Evolutionary conservation across 2,113 vertebrate species (phyloP), one percentile per base, ranked within the genome.

Genomic region (Ciconia stormi): DNA sequence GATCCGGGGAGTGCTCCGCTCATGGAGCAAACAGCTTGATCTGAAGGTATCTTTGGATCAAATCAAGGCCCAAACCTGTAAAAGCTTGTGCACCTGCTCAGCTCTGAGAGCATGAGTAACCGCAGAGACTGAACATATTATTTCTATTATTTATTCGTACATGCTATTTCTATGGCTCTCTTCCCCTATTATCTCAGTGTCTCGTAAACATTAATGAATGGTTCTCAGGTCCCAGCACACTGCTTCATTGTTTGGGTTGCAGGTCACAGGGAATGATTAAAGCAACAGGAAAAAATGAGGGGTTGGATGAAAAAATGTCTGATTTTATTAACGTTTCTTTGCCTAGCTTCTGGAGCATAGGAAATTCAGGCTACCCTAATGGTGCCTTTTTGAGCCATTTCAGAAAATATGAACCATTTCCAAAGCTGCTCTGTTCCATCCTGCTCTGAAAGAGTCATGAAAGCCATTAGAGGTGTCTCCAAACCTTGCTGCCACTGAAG

Each of bases 201-300:
- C 81, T 94, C 10, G 27, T 77, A 95, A 94, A 89, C 76, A 73
- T 67, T 89, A 90, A 90, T 89, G 85, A 95, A 63, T 56, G 22
- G 53, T 73, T 94, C 69, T 95, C 36, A 46, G 82, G 66, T 78
- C n/a, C 36, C 25, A 87, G 27, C 49, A 80, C 67, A 66, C 32
- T 50, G 26, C 49, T 73, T 79, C 66, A 20, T 53, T 70, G 34
- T 92, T 93, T 84, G 82, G 59, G 11, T 53, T 72, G 53, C 19
- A 47, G 42, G 82, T 81, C 69, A 44, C 7, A 19, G 53, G 62
- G 21, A 93, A 40, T 23, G 20, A 83, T 92, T 74, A 61, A 91
- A 66, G 18, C 3, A 1, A 52, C 8, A 19, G 42, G 34, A 34
- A 38, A 81, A 81, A 87, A 81, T 4, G 6, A 4, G 32, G 49